Evolutionary conservation across 2,113 vertebrate genomes (phyloP), one percentile per base, ranked within the genome.

Genomic region (Enhydra lutris): DNA sequence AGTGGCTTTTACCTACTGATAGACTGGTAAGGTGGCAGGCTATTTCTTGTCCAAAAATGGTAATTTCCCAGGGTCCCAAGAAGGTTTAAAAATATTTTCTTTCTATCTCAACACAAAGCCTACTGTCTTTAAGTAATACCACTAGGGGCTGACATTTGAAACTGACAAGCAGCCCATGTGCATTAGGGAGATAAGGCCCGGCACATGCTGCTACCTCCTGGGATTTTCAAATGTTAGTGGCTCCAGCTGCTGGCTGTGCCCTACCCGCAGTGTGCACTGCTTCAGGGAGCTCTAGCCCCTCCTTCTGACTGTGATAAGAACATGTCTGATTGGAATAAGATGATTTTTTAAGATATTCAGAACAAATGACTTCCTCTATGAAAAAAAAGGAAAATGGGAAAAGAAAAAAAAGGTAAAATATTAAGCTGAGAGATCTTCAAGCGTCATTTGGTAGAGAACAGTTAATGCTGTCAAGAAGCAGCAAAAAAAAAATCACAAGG

Each of bases 51-150:
- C 45, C 76, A 6, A 24, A 63, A 82, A 73, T 24, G n/a, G 50
- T 88, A 23, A 93, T 73, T 95, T 89, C 84, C 42, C 57, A 89
- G 34, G 29, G 18, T 47, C 93, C 84, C 24, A 17, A n/a, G 59
- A 89, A 96, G 88, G 45, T 78, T 81, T 91, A 67, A 87, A 74
- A 90, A 55, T 78, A 91, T 71, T 78, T 91, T 73, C 85, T 65
- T 89, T 59, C 92, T 26, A 52, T 71, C 31, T 82, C 10, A 10
- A 95, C 59, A 88, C 42, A 88, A 92, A 96, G 90, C 29, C 79
- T 55, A 20, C 57, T n/a, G 92, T 90, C 80, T 81, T 69, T 67
- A 61, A 79, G 90, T 11, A 80, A 80, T 23, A 24, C 42, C 13
- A 15, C 52, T 6, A 69, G 84, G 34, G 50, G 88, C 29, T 91